Evolutionary conservation across 2,113 vertebrate species (phyloP).

Genomic region (Verasper variegatus): DNA sequence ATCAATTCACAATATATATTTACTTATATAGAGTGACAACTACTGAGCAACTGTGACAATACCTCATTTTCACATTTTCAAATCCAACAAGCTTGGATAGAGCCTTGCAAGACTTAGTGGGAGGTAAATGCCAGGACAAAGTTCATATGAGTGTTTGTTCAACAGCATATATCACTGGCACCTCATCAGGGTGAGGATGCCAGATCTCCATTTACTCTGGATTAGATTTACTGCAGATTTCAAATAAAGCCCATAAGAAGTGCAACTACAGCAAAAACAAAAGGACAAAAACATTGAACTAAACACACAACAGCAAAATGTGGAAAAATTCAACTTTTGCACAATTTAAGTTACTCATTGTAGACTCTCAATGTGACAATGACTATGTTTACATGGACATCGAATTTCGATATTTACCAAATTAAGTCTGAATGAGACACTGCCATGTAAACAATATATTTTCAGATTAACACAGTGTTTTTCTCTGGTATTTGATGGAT

Average conservation of each 20-base stretch:
- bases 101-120: neutral
- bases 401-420: too few relatives aligned
- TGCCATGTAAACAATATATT: too few relatives aligned
- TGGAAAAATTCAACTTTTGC: too few relatives aligned
- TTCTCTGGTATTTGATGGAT: too few relatives aligned
- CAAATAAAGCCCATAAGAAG: neutral
- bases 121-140: neutral
- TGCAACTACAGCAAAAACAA: neutral
- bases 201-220: neutral
- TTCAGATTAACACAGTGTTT: too few relatives aligned
- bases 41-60: neutral
- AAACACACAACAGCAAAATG: neutral
- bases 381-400: too few relatives aligned
- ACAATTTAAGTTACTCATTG: too few relatives aligned
- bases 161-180: neutral
- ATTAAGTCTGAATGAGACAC: too few relatives aligned
- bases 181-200: neutral
- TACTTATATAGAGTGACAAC: neutral
- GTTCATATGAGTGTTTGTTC: neutral
- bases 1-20: neutral
- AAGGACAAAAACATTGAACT: neutral
- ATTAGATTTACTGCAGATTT: neutral
- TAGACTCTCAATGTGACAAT: too few relatives aligned
- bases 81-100: neutral
- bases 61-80: slow-evolving; percentile 9